Base-by-base conservation (phyloP, 2,113 vertebrate species). In the Ivindomyrus marchei region DNA sequence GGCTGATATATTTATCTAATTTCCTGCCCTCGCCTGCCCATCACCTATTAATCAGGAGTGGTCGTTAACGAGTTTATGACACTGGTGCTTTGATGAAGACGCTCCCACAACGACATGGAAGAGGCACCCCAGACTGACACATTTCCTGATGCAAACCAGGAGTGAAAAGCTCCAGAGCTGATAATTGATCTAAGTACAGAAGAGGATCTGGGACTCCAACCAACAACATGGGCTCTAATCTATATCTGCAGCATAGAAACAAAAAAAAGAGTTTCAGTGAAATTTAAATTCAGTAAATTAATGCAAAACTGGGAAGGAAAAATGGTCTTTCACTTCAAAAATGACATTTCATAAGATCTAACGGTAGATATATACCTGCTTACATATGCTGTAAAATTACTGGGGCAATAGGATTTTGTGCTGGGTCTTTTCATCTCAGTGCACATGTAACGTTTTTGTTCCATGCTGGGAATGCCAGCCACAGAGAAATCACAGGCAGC, bases 1-100 rank as follows among this genome's bases (percentile, higher is more conserved):
- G 56, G 52, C 52, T 88, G 87, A 88, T 88, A 24, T 88, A 88
- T 88, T 88, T 66, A n/a, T 46, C 56, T 66, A 3, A 88, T 88
- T 88, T 88, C 52, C 87, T 88, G 87, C 39, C 36, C 53, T 66
- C 24, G 36, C 24, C 62, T 62, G 15, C 24, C 36, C 56, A 62
- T 66, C 87, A 42, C 53, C 87, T 88, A 66, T 88, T 88, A 58
- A 88, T 88, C 56, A 62, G 87, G 7, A 88, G 56, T 19, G 58
- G 56, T 10, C 21, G 53, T 88, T 58, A 88, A 46, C 5, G 39
- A 62, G 9, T 88, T 88, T 88, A 88, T 46, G 87, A 66, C 53
- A 66, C 36, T 21, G 7, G 27, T 56, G 31, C n/a, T 52, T 49
- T 53, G 86, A 58, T 21, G 52, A 87, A 87, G 50, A 52, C 2